These are phyloP conservation scores for Caenorhabditis angaria DNA, from an alignment of 2,888 invertebrate species.

Conservation along the genomic window DNA sequence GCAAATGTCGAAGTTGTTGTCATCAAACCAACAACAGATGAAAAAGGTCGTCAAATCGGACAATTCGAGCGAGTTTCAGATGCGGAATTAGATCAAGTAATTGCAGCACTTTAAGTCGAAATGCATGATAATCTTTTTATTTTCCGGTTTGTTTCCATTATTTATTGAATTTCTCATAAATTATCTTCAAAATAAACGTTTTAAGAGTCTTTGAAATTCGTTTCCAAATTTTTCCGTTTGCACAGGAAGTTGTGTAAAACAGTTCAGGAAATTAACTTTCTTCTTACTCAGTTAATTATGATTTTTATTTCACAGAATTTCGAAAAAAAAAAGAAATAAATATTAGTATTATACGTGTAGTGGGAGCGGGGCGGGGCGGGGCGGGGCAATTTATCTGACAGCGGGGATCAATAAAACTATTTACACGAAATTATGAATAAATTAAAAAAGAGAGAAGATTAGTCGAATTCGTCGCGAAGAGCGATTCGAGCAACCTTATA, in stretches of 20 bases:
- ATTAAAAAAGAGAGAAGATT: background rate
- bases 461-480: background rate
- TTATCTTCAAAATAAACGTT: too few species aligned
- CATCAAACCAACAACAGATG: constrained; percentile 62
- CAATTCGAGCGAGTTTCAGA: constrained; percentile 53
- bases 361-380: too few species aligned
- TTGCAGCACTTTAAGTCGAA: constrained; percentile 40
- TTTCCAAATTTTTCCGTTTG: too few species aligned
- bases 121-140: background rate
- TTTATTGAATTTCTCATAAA: constrained; percentile 9
- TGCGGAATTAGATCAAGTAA: constrained; percentile 53
- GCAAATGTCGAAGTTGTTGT: constrained; percentile 87
- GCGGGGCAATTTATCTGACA: background rate
- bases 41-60: constrained; percentile 62
- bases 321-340: too few species aligned
- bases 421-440: background rate
- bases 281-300: too few species aligned
- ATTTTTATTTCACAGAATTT: too few species aligned
- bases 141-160: constrained; percentile 4
- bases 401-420: background rate
- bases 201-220: too few species aligned
- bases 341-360: too few species aligned
- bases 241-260: too few species aligned
- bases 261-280: too few species aligned
- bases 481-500: background rate